These are phyloP conservation scores for Nebria salina DNA, from an alignment of 2,888 invertebrate species.

Conservation along the genomic window DNA sequence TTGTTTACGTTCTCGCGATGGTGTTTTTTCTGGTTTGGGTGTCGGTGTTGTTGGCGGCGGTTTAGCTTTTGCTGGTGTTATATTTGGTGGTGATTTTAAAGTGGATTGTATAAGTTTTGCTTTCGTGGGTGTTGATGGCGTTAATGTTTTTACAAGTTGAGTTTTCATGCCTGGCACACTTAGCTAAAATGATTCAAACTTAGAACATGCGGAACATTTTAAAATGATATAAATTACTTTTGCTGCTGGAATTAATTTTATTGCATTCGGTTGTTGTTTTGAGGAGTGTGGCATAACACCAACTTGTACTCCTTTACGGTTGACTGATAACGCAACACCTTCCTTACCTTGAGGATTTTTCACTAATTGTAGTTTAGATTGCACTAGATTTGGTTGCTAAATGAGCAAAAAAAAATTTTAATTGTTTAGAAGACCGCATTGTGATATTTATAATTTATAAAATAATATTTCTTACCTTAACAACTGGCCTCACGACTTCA, in stretches of 20 bases:
- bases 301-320: conserved; percentile 58
- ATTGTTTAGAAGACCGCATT: neutral
- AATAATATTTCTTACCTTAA: conserved; percentile 52
- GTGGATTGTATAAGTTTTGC: conserved; percentile 58
- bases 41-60: conserved; percentile 52
- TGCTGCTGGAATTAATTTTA: conserved; percentile 52
- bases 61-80: conserved; percentile 49
- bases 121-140: conserved; percentile 52
- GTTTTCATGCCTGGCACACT: conserved; percentile 44
- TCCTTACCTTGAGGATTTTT: conserved; percentile 57
- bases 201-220: neutral
- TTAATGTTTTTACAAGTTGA: conserved; percentile 52
- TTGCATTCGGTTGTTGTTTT: conserved; percentile 54
- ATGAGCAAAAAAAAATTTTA: conserved; percentile 15
- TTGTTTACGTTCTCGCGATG: conserved; percentile 48
- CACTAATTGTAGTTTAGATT: conserved; percentile 59
- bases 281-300: conserved; percentile 59
- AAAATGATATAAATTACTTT: conserved; percentile 25
- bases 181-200: conserved; percentile 12
- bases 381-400: conserved; percentile 53
- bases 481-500: conserved; percentile 78
- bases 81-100: conserved; percentile 52
- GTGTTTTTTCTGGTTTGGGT: conserved; percentile 53
- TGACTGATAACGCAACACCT: conserved; percentile 58
- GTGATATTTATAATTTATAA: neutral